Conservation (phyloP, 2,113 vertebrate species). For the Vimba vimba region DNA sequence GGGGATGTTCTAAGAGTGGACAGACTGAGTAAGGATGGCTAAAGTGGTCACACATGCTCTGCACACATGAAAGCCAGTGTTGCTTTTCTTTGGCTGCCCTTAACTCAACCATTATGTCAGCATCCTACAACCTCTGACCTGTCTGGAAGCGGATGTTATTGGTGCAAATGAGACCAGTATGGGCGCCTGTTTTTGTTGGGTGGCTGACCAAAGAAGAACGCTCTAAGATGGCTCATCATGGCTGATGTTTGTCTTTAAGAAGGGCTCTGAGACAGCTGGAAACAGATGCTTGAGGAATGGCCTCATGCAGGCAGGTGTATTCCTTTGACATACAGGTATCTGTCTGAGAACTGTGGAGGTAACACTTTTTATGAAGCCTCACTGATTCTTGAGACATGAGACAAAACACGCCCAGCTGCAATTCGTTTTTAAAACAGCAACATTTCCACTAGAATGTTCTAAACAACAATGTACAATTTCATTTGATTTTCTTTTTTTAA, state of each 20-base stretch:
- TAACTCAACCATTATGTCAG: constrained; percentile 59
- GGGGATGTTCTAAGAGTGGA: not conserved
- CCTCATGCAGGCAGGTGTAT: constrained; percentile 23
- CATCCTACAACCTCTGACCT: constrained; percentile 51
- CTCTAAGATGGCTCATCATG: constrained; percentile 4
- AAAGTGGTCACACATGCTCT: constrained; percentile 38
- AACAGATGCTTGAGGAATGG: not conserved
- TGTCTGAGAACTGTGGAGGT: not conserved
- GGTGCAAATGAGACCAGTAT: constrained; percentile 54
- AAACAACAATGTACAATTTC: not conserved
- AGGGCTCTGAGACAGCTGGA: constrained; percentile 20
- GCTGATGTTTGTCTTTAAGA: constrained; percentile 36
- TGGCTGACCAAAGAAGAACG: not conserved
- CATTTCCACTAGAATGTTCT: not conserved
- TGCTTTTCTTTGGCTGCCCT: constrained; percentile 46
- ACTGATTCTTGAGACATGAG: not conserved
- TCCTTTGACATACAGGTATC: not conserved
- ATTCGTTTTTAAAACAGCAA: not conserved
- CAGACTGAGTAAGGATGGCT: not conserved
- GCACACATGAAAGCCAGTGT: constrained; percentile 51
- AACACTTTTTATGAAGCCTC: not conserved
- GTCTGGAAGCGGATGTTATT: constrained; percentile 56
- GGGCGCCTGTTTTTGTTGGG: constrained; percentile 44
- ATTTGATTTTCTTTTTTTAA: not conserved
- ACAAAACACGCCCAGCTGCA: not conserved